phyloP scores from a whole-genome alignment of 1,140 invertebrate genomes.

The Xylocopa sonorina region DNA sequence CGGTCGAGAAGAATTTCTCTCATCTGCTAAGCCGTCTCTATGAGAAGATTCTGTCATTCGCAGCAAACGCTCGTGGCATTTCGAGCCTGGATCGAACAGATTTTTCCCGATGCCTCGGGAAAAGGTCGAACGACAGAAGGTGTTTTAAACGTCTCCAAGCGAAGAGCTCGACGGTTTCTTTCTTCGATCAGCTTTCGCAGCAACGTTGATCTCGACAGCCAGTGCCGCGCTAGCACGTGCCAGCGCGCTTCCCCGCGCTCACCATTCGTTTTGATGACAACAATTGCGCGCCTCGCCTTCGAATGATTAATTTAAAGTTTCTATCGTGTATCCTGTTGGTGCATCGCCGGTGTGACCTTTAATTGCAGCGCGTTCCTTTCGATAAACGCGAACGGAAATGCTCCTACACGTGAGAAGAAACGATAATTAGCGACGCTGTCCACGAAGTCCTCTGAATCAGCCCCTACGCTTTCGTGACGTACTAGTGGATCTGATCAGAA shows the following conservation, averaged over 20 bases:
- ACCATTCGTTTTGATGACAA: constrained; percentile 24
- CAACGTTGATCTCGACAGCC: background rate
- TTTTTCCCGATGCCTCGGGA: constrained; percentile 52
- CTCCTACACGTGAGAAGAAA: background rate
- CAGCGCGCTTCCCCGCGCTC: constrained; percentile 31
- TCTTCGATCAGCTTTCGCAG: background rate
- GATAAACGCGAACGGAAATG: constrained; percentile 7
- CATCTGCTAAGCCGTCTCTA: background rate
- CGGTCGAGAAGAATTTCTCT: constrained; percentile 13
- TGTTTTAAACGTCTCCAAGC: constrained; percentile 18
- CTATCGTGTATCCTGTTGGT: constrained; percentile 16
- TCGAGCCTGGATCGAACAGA: constrained; percentile 55
- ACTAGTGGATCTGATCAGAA: no score
- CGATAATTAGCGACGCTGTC: background rate
- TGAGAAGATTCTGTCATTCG: constrained; percentile 68
- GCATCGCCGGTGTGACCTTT: constrained; percentile 35
- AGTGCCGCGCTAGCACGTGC: background rate
- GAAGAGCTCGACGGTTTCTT: background rate
- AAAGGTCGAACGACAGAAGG: constrained; percentile 60
- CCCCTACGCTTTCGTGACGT: no score
- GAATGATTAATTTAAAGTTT: constrained; percentile 57
- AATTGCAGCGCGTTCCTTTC: constrained; percentile 28
- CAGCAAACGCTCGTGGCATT: constrained; percentile 65
- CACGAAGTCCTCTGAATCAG: background rate
- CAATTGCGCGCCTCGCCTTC: constrained; percentile 4